These are phyloP conservation scores for Ptychoptera contaminata DNA, from an alignment of 2,888 invertebrate species.

Conservation along the genomic window DNA sequence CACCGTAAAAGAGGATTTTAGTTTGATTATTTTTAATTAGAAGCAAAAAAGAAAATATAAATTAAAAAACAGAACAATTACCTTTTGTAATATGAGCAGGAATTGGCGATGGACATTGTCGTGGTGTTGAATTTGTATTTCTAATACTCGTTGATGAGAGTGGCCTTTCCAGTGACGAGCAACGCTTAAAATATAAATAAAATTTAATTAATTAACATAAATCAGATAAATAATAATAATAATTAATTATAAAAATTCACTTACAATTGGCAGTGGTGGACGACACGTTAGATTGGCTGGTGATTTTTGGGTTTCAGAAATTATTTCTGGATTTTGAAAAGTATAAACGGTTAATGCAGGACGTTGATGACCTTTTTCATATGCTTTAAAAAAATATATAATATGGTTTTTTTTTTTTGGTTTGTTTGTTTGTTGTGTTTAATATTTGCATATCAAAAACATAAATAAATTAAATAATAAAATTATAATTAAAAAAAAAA, in stretches of 20 bases:
- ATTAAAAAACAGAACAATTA: conserved; percentile 1
- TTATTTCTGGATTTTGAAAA: conserved; percentile 59
- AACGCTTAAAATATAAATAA: conserved; percentile 36
- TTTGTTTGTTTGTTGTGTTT: too few species aligned
- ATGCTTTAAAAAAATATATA: conserved; percentile 38
- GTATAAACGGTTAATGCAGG: conserved; percentile 78
- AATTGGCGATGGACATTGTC: conserved; percentile 48
- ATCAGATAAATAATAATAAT: not conserved
- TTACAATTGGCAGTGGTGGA: conserved; percentile 59
- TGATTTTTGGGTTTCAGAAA: conserved; percentile 31
- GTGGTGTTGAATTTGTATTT: conserved; percentile 31
- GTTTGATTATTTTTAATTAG: too few species aligned
- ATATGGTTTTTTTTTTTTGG: too few species aligned
- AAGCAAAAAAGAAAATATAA: not conserved
- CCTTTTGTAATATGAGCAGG: conserved; percentile 66
- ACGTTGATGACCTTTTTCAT: conserved; percentile 72
- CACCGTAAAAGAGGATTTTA: too few species aligned
- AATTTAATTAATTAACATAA: conserved; percentile 1
- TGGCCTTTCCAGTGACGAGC: conserved; percentile 76
- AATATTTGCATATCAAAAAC: not conserved
- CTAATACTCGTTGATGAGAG: conserved; percentile 37
- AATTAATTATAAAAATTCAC: conserved; percentile 16
- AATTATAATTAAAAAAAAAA: not conserved
- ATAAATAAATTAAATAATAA: conserved; percentile 4
- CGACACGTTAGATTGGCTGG: conserved; percentile 37